Evolutionary conservation across 2,113 vertebrate genomes (phyloP).

Genomic region (Cottus gobio): DNA sequence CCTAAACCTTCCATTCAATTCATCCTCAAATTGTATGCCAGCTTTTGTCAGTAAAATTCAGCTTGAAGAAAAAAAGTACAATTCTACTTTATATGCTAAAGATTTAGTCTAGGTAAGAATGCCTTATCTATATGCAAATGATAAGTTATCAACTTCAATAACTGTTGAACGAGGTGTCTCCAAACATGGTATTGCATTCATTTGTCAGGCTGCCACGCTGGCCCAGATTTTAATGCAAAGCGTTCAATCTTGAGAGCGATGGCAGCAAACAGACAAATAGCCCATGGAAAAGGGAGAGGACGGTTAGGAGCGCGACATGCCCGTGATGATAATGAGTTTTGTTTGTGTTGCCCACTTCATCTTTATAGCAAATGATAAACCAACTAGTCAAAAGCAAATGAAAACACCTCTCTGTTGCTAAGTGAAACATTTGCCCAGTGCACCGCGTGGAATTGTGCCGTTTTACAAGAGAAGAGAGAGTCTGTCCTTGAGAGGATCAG

Average conservation of each 20-base stretch:
- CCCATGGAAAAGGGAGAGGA: slow-evolving; percentile 39
- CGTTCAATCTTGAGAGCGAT: slow-evolving; percentile 70
- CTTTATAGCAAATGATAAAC: slow-evolving; percentile 69
- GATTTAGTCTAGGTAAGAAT: slow-evolving; percentile 80
- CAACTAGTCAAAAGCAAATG: slow-evolving; percentile 62
- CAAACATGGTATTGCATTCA: slow-evolving; percentile 79
- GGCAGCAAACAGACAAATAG: slow-evolving; percentile 76
- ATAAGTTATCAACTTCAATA: slow-evolving; percentile 83
- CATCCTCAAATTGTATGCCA: slow-evolving; percentile 53
- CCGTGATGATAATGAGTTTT: slow-evolving; percentile 68
- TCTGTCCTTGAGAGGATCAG: slow-evolving; percentile 49
- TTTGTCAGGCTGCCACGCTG: slow-evolving; percentile 79
- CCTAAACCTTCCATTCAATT: slow-evolving; percentile 64
- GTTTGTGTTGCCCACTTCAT: slow-evolving; percentile 72
- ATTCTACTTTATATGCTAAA: slow-evolving; percentile 83
- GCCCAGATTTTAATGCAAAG: slow-evolving; percentile 75
- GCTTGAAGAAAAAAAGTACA: slow-evolving; percentile 54
- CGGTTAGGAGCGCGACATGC: slow-evolving; percentile 54
- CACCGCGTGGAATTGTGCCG: slow-evolving; percentile 32
- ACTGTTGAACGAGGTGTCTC: slow-evolving; percentile 78
- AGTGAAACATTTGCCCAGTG: slow-evolving; percentile 68
- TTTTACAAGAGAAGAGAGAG: slow-evolving; percentile 15
- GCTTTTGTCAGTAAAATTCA: slow-evolving; percentile 65
- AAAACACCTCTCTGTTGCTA: slow-evolving; percentile 65
- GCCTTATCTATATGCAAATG: slow-evolving; percentile 88